Evolutionary conservation across 2,797 vertebrate genomes (phyloP), one percentile per base, ranked within the genome.

Genomic region (Percopsis omiscomaycus): DNA sequence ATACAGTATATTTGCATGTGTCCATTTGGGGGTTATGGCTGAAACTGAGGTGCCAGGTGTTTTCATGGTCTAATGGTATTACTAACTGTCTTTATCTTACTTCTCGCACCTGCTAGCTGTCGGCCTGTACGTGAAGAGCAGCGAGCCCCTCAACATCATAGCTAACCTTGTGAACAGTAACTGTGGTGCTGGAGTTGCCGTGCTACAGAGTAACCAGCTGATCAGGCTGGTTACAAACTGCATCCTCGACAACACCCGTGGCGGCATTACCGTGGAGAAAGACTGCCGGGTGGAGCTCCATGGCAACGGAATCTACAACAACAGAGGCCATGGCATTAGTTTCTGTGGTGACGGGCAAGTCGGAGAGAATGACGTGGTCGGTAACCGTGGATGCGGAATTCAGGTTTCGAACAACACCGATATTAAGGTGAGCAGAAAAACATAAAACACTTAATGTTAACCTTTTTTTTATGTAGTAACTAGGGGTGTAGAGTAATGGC

Each of bases 111-210:
- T 62, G 77, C 5, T 55, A 98, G 96, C 95, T 0, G 94, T 95
- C 0, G 95, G 96, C 53, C 81, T 98, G 47, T 96, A 95, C 0
- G 82, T 98, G 75, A 96, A 95, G 83, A 97, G 94, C 92, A 95
- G 90, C 0, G 93, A 98, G 80, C 91, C 93, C 0, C 90, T 97
- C 64, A 95, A 95, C 1, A 72, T 96, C 16, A 77, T 94, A 0
- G 90, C 92, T 22, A 97, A 96, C 1, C 91, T 94, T 1, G 86
- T 98, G 51, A 94, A 95, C 0, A 81, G 88, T 57, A 97, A 96
- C 64, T 82, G 68, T 0, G 93, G 93, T 3, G 89, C 86, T 0
- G 95, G 96, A 27, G 68, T 98, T 2, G 88, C 91, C 0, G 90
- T 98, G 60, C 87, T 95, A 64, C 96, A 96, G 84, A 96, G 96